These are phyloP conservation scores for Nomada ruficornis DNA, from an alignment of 2,888 invertebrate genomes.

Conservation along the genomic window DNA sequence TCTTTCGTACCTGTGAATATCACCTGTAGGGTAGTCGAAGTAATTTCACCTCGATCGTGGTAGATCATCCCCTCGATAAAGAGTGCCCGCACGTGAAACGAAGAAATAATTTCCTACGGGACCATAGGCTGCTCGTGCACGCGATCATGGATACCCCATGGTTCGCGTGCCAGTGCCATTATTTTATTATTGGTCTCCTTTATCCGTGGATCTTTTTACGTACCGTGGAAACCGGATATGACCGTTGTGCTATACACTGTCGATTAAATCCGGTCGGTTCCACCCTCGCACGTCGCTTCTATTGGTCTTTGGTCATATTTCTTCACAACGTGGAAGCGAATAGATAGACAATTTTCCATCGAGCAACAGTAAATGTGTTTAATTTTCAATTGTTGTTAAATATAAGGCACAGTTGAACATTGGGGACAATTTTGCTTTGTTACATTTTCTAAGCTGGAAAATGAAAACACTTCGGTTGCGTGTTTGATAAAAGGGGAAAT, in stretches of 20 bases:
- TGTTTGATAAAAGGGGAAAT: too few relatives aligned
- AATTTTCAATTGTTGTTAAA: too few relatives aligned
- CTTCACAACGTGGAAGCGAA: not conserved
- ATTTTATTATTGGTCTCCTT: slow-evolving; percentile 69
- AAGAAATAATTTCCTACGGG: slow-evolving; percentile 60
- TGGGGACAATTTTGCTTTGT: too few relatives aligned
- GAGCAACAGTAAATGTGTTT: not conserved
- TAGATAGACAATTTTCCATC: not conserved
- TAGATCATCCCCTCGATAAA: slow-evolving; percentile 50
- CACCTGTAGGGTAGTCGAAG: slow-evolving; percentile 2
- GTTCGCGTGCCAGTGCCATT: slow-evolving; percentile 66
- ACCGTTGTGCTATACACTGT: slow-evolving; percentile 50
- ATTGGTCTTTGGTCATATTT: not conserved
- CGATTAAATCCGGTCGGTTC: slow-evolving; percentile 54
- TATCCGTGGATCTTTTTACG: slow-evolving; percentile 65
- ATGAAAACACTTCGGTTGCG: too few relatives aligned
- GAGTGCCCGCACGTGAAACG: slow-evolving; percentile 57
- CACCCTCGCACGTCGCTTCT: not conserved
- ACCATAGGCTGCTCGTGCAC: slow-evolving; percentile 42
- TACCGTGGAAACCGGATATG: slow-evolving; percentile 65
- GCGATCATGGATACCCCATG: slow-evolving; percentile 50
- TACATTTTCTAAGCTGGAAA: too few relatives aligned
- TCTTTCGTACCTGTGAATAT: slow-evolving; percentile 44
- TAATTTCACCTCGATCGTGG: slow-evolving; percentile 39
- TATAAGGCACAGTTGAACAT: too few relatives aligned